Evolutionary conservation across 2,888 invertebrate genomes (phyloP), one percentile per base, ranked within the genome.

Genomic region (Xanthorhoe designata): DNA sequence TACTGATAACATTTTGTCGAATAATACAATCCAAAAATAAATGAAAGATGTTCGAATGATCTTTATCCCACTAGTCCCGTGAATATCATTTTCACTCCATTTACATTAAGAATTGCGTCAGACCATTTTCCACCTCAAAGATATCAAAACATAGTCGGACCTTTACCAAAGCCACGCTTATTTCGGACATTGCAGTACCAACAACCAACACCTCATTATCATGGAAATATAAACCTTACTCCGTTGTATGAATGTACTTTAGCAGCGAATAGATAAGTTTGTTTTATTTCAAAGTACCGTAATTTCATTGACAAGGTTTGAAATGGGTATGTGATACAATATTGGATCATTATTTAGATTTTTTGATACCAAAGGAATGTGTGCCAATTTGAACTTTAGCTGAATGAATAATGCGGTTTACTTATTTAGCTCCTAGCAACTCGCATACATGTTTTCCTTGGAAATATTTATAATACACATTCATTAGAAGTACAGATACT

Each of bases 271-370:
- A 35, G n/a, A 5, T 45, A 57, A 47, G 15, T 17, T 67, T 52
- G 63, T 35, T n/a, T 49, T n/a, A 15, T 35, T 62, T 54, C 54
- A 61, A 52, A 68, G 35, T 70, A 75, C 61, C 71, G 68, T 74
- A 75, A 78, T 77, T 78, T 76, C 65, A 74, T 76, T 69, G 72
- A 82, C 80, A 79, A 66, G 73, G 67, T 72, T 76, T 79, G 73
- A 73, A 70, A 74, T 78, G 70, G 68, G 73, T 58, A 29, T 61
- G n/a, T 57, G 60, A 65, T 75, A 75, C 62, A 59, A 71, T 70
- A 67, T 68, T 74, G 71, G 64, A 69, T 69, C 68, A 64, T 70
- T 69, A 69, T 67, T 60, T 38, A 61, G 71, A 70, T 68, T 69
- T 73, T 70, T 79, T 67, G 72, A 65, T 70, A 66, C 54, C 53